These are phyloP conservation scores for Agelas oroides DNA, from an alignment of 37 sponge, comb jelly and placozoan species.

Conservation along the genomic window DNA sequence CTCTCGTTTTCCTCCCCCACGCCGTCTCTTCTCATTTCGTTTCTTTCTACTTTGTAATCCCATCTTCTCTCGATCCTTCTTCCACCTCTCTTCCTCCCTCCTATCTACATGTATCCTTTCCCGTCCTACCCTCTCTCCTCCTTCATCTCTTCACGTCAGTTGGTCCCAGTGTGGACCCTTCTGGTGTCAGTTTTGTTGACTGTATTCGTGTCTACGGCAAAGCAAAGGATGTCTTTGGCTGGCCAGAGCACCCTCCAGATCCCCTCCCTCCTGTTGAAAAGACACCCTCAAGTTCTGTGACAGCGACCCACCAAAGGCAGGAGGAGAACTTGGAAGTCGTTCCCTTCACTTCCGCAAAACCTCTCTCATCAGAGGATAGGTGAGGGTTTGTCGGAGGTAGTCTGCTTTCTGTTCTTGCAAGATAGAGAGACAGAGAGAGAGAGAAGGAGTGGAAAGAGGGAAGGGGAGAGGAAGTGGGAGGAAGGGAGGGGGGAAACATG, in stretches of 20 bases:
- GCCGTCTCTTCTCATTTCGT: no score
- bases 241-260: slow-evolving; percentile 68
- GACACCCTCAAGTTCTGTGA: neutral
- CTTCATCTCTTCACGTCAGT: slow-evolving; percentile 43
- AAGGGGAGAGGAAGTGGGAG: no score
- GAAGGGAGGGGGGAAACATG: no score
- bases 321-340: slow-evolving; percentile 20
- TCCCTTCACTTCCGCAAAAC: neutral
- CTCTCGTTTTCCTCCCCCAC: no score
- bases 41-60: no score
- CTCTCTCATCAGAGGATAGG: slow-evolving; percentile 26
- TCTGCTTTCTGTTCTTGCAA: no score
- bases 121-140: neutral
- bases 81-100: neutral
- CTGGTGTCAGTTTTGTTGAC: slow-evolving; percentile 81
- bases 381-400: neutral
- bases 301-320: neutral
- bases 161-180: slow-evolving; percentile 86
- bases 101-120: no score
- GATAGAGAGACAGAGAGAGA: no score
- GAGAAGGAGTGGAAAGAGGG: no score
- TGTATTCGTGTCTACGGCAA: slow-evolving; percentile 70
- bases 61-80: no score
- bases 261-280: slow-evolving; percentile 7
- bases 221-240: slow-evolving; percentile 75